Base-by-base conservation (phyloP, 2,888 invertebrate genomes). In the Melinopterus prodromus region DNA sequence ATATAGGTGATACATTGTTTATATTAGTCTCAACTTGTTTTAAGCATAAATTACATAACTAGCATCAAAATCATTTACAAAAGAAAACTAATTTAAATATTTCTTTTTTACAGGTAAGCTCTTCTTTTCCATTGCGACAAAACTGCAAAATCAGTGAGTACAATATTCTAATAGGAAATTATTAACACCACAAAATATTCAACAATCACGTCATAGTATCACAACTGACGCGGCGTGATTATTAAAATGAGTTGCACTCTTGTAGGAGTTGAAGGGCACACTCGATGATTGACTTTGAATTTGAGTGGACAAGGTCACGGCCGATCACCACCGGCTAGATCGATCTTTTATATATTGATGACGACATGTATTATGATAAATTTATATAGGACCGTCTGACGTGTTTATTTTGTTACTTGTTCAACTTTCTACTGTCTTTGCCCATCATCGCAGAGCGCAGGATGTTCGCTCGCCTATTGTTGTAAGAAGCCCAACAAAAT, bases 351-450 rank as follows among this genome's bases (percentile, higher is more conserved):
- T 53, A 53, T 53, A 53, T 53, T 53, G 53, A 53, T 53, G 53
- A 53, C 53, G 53, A 53, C 53, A 53, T 7, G 26, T 26, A 26
- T 26, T 26, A 53, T 12, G 53, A 12, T 53, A 12, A 9, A 53
- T 7, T 9, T 53, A 9, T 53, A 53, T 53, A 53, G 53, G 53
- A 2, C 12, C 53, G 53, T 53, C 53, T 53, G 53, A 53, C 53
- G 53, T 53, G 53, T 53, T 53, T 53, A 53, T 53, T 53, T 53
- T 53, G 9, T 53, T 7, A 53, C 53, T 53, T 53, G 53, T 53
- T 53, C 53, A 53, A 53, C 53, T 53, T 53, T 53, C 53, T 53
- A 53, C 53, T 74, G 37, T 74, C 74, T 74, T 36, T 26, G 36
- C 36, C 26, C 74, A 71, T 71, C 74, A 37, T n/a, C 74, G 37